Evolutionary conservation across 2,113 vertebrate species (phyloP), one percentile per base, ranked within the genome.

Genomic region (Numida meleagris): DNA sequence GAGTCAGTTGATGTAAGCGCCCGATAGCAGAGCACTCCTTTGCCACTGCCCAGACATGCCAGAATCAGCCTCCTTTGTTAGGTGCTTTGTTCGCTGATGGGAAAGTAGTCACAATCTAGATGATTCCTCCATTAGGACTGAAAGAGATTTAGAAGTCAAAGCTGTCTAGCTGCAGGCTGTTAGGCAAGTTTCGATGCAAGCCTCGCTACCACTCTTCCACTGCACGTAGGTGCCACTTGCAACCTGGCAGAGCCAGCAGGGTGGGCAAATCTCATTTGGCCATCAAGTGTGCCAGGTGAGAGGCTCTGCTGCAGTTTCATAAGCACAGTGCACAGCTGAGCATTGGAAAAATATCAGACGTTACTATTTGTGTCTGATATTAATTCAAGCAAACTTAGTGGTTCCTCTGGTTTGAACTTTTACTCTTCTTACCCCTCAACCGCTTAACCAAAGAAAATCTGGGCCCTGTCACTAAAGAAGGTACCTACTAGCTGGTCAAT

Each of bases 11-110:
- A 95, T 96, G 91, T 3, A 46, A 88, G 85, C 4, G 0, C 73
- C 31, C 4, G 94, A 95, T 96, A 95, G 91, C 82, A 24, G 76
- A 93, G 91, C 93, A 68, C 91, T 95, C 89, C 90, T 92, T 61
- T 27, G 57, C 89, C 79, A 91, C 94, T 90, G 96, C 96, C 96
- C 93, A 94, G 95, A 91, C 95, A 95, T 89, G 93, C 94, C 93
- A 95, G 88, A 95, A 65, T 17, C 94, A 95, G 93, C 70, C 86
- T 88, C 93, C 65, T 94, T 95, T 96, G 95, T 95, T 88, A 57
- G 7, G 4, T 12, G 65, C 88, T 95, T 96, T 96, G 91, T 91
- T 94, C 85, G 15, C 79, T 8, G 89, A 92, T 96, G 96, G 91
- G 96, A 96, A 96, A 96, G 66, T 24, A 94, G 66, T 96, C 95